Base-by-base conservation (phyloP, 2,888 invertebrate genomes). In the Alloscopus bannaensis region DNA sequence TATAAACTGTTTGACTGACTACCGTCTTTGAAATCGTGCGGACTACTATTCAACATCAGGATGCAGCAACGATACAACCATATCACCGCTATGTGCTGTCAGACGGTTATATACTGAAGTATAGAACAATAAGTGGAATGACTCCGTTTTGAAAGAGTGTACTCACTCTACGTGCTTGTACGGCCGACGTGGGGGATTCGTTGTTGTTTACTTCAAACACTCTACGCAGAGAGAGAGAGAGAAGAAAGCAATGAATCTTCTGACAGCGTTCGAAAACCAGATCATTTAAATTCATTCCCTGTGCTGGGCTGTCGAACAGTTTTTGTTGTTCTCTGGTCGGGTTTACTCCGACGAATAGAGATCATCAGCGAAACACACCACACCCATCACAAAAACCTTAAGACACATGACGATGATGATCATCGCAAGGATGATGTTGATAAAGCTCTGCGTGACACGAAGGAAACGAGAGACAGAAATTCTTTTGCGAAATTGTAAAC, bases 221-320 rank as follows among this genome's bases (percentile, higher is more conserved):
- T 29, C 36, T 68, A 26, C 16, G 36, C 31, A 3, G 28, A 36
- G 26, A 36, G 40, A 40, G 55, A 11, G 24, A n/a, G 57, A 57
- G 22, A n/a, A n/a, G n/a, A n/a, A n/a, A n/a, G n/a, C n/a, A n/a
- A n/a, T n/a, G n/a, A n/a, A n/a, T n/a, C n/a, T n/a, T n/a, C n/a
- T n/a, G n/a, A n/a, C n/a, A n/a, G n/a, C n/a, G n/a, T 66, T 66
- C 29, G 47, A 59, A 36, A 60, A 47, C 70, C 47, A 47, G 60
- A 47, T 70, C 59, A 70, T 70, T 70, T 70, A 60, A 59, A 70
- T 70, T 59, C 70, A 70, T 60, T 24, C 47, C 40, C 16, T 36
- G 52, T 55, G 52, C 24, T 18, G 68, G 31, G 36, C 42, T 31
- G 26, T 22, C 16, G 18, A 31, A 36, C 47, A 42, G 57, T 70